Percentiles rank a stretch among this genome's conserved stretches.
Conservation (phyloP, 2,888 invertebrate genomes). For the Hyposoter didymator region DNA sequence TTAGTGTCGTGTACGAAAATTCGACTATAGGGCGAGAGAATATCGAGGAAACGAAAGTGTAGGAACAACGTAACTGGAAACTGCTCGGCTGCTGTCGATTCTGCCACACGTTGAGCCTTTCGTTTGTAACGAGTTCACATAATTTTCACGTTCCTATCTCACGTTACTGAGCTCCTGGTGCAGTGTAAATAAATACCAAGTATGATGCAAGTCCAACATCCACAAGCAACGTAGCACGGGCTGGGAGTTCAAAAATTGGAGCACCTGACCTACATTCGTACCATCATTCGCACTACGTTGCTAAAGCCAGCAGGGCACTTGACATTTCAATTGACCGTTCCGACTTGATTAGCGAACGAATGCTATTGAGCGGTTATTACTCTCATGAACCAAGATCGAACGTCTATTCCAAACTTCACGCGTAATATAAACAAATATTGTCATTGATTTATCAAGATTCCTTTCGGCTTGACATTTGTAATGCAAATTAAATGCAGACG, state of each 20-base stretch:
- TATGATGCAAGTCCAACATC: slow-evolving; percentile 36
- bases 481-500: background rate
- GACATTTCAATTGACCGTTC: slow-evolving; percentile 37
- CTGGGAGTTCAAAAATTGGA: slow-evolving; percentile 6
- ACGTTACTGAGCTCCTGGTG: background rate
- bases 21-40: background rate
- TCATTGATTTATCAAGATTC: background rate
- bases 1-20: slow-evolving; percentile 18
- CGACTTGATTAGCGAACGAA: slow-evolving; percentile 41
- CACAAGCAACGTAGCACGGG: slow-evolving; percentile 13
- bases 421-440: background rate
- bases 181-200: slow-evolving; percentile 48
- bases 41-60: slow-evolving; percentile 3
- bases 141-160: slow-evolving; percentile 1
- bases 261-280: slow-evolving; percentile 61
- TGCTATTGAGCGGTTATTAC: slow-evolving; percentile 19
- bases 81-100: slow-evolving; percentile 11
- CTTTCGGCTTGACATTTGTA: background rate
- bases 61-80: slow-evolving; percentile 8
- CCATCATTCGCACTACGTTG: slow-evolving; percentile 59
- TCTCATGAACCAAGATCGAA: slow-evolving; percentile 9
- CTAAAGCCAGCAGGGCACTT: slow-evolving; percentile 50
- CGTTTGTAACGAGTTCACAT: background rate
- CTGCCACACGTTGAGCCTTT: background rate
- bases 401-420: background rate